phyloP scores from a whole-genome alignment of 2,113 vertebrate genomes.

The Amblyopsis rosae region DNA sequence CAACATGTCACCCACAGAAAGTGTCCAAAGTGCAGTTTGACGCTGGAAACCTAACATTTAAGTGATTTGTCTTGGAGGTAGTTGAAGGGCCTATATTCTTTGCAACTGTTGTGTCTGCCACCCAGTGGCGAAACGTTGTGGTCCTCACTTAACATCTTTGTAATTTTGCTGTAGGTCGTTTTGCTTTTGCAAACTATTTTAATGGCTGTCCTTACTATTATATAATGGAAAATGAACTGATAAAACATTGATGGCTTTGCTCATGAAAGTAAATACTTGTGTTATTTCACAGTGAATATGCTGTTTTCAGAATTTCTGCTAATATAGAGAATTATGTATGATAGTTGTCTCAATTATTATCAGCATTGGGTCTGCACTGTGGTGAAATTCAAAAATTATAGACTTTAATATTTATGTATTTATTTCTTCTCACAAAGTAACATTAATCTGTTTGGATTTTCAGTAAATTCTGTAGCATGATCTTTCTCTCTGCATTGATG shows the following conservation, averaged over 20 bases:
- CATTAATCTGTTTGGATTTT: no score
- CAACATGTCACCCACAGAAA: slow-evolving; percentile 16
- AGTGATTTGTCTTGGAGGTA: background rate
- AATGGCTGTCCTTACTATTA: no score
- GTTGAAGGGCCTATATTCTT: background rate
- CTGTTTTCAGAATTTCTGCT: background rate
- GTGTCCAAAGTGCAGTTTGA: background rate
- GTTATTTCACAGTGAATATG: slow-evolving; percentile 20
- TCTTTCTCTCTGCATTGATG: no score
- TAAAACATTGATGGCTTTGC: no score
- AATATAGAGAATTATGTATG: slow-evolving; percentile 23
- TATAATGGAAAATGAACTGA: no score
- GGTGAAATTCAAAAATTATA: slow-evolving; percentile 19
- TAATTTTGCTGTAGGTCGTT: no score
- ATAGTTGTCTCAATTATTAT: slow-evolving; percentile 1
- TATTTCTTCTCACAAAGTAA: background rate
- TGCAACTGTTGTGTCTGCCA: slow-evolving; percentile 44
- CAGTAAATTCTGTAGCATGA: no score
- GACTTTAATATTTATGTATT: no score
- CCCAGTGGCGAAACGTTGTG: slow-evolving; percentile 50
- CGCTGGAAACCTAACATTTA: slow-evolving; percentile 1
- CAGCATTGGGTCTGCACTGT: background rate
- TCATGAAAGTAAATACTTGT: background rate
- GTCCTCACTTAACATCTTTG: no score
- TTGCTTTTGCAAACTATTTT: no score